phyloP scores from a whole-genome alignment of 1,140 invertebrate species.

The Dinoponera quadriceps region DNA sequence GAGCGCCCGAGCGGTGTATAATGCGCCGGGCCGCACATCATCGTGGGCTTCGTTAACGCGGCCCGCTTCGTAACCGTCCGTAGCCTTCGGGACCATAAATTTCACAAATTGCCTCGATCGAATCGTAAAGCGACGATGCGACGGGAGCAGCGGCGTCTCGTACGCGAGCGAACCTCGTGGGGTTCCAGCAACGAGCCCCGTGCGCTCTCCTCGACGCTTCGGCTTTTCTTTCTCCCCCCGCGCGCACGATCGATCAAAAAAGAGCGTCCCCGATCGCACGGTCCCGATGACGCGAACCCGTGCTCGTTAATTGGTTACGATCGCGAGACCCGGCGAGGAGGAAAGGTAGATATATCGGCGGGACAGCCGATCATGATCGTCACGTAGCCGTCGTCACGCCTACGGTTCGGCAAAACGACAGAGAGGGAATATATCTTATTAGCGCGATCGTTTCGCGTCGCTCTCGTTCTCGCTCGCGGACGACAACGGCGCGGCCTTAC shows the following conservation, averaged over 20 bases:
- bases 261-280: conserved; percentile 1
- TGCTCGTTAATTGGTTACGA: conserved; percentile 64
- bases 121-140: conserved; percentile 64
- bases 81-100: conserved; percentile 69
- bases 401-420: background rate
- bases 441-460: conserved; percentile 38
- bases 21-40: conserved; percentile 44
- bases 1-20: conserved; percentile 4
- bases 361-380: conserved; percentile 21
- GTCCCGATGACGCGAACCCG: conserved; percentile 9
- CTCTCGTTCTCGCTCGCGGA: conserved; percentile 18
- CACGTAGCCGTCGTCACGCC: conserved; percentile 9
- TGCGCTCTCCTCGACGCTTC: conserved; percentile 28
- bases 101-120: conserved; percentile 73
- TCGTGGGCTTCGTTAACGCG: conserved; percentile 72
- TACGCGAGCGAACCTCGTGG: conserved; percentile 7
- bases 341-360: background rate
- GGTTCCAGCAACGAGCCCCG: background rate
- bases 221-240: conserved; percentile 2
- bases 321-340: conserved; percentile 9
- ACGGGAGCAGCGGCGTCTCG: conserved; percentile 39
- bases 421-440: conserved; percentile 39
- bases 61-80: conserved; percentile 35
- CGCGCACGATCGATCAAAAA: conserved; percentile 57
- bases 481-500: background rate